Conservation (phyloP, 2,113 vertebrate species). For the Struthidea cinerea region DNA sequence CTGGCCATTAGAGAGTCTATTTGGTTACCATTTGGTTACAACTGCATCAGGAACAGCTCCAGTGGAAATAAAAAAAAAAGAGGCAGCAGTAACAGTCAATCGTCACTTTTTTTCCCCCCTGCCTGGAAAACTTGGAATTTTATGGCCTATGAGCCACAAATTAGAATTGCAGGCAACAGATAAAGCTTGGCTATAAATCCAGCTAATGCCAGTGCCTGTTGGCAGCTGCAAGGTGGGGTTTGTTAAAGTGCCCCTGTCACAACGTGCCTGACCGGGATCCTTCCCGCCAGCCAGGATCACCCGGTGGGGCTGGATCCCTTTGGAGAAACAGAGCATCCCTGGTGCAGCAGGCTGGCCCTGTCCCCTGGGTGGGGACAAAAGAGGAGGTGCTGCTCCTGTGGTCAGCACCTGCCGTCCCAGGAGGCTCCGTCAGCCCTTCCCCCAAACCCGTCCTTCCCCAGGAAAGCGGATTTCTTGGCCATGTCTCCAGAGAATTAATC, state of each 20-base stretch:
- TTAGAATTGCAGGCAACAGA: slow-evolving; percentile 57
- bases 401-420: not conserved
- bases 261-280: fast-evolving
- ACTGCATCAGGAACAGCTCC: slow-evolving; percentile 27
- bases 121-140: slow-evolving; percentile 43
- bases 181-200: not conserved
- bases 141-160: slow-evolving; percentile 13
- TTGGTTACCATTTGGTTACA: slow-evolving; percentile 35
- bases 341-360: not conserved
- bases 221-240: not conserved
- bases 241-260: not conserved
- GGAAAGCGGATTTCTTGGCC: not conserved
- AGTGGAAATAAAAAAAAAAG: not conserved
- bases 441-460: not conserved
- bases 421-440: not conserved
- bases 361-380: not conserved
- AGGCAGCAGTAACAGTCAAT: slow-evolving; percentile 39
- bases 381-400: not conserved
- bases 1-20: not conserved
- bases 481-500: not conserved
- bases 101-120: not conserved
- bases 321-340: not conserved
- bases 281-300: not conserved
- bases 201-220: not conserved
- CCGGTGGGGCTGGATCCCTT: not conserved